Conservation (phyloP, 2,797 vertebrate species). For the Dryobates pubescens region DNA sequence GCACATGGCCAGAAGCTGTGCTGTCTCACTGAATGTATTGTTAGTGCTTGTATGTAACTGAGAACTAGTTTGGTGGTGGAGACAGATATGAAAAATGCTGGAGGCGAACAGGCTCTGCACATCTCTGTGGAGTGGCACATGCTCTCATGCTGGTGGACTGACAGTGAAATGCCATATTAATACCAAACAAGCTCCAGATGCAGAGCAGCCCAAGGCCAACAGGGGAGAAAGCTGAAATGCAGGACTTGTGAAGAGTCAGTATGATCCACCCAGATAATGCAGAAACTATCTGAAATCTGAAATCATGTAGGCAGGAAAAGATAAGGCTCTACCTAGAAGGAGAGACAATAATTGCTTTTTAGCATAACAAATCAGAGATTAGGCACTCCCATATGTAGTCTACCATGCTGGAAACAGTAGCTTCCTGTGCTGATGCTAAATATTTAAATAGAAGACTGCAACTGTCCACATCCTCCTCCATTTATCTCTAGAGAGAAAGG, state of each 20-base stretch:
- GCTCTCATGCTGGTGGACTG: background rate
- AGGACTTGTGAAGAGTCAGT: slow-evolving; percentile 33
- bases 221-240: slow-evolving; percentile 14
- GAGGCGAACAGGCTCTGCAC: background rate
- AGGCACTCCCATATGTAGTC: slow-evolving; percentile 45
- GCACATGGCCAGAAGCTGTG: background rate
- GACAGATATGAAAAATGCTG: background rate
- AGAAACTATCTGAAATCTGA: slow-evolving; percentile 64
- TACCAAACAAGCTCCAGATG: slow-evolving; percentile 28
- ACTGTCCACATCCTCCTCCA: background rate
- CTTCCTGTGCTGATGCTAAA: slow-evolving; percentile 50
- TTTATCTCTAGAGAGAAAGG: slow-evolving; percentile 20
- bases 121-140: fast-evolving
- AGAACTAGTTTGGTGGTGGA: background rate
- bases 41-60: background rate
- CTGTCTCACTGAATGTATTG: background rate
- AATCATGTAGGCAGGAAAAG: slow-evolving; percentile 66
- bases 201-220: slow-evolving; percentile 13
- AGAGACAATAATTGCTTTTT: slow-evolving; percentile 76
- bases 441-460: slow-evolving; percentile 56
- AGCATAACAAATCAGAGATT: slow-evolving; percentile 72
- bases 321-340: slow-evolving; percentile 60
- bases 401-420: slow-evolving; percentile 62
- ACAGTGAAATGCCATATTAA: background rate
- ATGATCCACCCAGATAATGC: slow-evolving; percentile 65